These are phyloP conservation scores for Calameuta idolon DNA, from an alignment of 2,888 invertebrate genomes.

Conservation along the genomic window DNA sequence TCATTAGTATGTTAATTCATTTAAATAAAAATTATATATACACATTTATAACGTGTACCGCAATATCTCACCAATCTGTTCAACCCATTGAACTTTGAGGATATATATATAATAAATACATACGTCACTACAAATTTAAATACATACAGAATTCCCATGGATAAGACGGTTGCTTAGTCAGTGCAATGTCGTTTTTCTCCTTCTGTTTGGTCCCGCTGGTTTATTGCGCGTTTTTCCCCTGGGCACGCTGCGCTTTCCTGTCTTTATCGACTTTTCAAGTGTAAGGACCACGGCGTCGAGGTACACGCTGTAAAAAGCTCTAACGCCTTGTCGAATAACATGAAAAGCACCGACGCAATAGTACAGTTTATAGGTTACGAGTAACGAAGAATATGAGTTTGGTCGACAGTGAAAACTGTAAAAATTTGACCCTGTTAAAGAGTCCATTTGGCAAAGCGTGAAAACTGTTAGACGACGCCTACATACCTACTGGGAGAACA, in stretches of 20 bases:
- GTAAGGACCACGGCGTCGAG: neutral
- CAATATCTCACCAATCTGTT: neutral
- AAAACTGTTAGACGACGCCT: neutral
- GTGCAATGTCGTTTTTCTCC: neutral
- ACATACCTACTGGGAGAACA: neutral
- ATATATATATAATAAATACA: neutral
- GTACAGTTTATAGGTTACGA: neutral
- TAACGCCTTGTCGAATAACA: neutral
- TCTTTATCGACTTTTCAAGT: neutral
- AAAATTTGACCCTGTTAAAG: neutral
- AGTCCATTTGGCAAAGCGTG: conserved; percentile 2
- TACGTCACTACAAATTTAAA: neutral
- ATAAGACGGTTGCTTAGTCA: conserved; percentile 2
- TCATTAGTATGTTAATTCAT: too few species aligned
- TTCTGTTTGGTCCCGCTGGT: neutral
- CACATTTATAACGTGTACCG: neutral
- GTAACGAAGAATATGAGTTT: neutral
- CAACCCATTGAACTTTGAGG: neutral
- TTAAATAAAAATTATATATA: too few species aligned
- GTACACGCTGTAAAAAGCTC: neutral
- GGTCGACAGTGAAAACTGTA: neutral
- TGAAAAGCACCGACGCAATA: neutral
- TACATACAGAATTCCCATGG: neutral
- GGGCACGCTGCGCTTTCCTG: neutral
- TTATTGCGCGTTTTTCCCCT: conserved; percentile 2